Evolutionary conservation across 2,888 invertebrate genomes (phyloP).

Genomic region (Diploptera punctata): DNA sequence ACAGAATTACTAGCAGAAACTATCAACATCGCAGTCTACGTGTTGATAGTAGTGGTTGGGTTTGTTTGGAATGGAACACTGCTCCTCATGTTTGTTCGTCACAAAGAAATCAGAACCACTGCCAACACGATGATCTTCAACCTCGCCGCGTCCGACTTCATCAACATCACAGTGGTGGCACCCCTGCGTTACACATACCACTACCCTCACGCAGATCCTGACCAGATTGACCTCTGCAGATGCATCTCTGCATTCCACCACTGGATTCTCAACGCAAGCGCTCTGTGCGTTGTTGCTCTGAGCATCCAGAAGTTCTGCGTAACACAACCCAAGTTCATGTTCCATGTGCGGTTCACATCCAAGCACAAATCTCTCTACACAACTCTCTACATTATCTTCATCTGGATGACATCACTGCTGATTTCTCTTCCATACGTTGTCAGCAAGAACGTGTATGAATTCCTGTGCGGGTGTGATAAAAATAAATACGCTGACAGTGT

Average conservation of each 20-base stretch:
- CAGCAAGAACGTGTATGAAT: too few relatives aligned
- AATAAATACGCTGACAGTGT: too few relatives aligned
- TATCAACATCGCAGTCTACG: background rate
- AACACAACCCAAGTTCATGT: too few relatives aligned
- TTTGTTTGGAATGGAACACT: background rate
- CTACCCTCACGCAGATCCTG: background rate
- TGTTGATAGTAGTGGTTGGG: background rate
- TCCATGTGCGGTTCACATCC: too few relatives aligned
- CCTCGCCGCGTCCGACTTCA: background rate
- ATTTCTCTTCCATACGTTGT: too few relatives aligned
- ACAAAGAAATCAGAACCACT: background rate
- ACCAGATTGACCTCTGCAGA: background rate
- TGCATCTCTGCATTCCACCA: background rate
- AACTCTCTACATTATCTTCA: too few relatives aligned
- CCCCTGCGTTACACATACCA: background rate
- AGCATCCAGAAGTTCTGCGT: background rate
- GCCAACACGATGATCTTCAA: background rate
- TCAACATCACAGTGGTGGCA: background rate
- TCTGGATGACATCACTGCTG: too few relatives aligned
- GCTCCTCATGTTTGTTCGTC: background rate
- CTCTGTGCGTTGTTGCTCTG: background rate
- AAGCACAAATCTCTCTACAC: too few relatives aligned
- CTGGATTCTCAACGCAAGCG: background rate
- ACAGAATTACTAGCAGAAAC: too few relatives aligned
- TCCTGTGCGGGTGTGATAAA: too few relatives aligned